A percentile compares a stretch with the other conserved stretches of the same genome.
Conservation (phyloP, 1,140 invertebrate species). For the Brachionus calyciflorus region DNA sequence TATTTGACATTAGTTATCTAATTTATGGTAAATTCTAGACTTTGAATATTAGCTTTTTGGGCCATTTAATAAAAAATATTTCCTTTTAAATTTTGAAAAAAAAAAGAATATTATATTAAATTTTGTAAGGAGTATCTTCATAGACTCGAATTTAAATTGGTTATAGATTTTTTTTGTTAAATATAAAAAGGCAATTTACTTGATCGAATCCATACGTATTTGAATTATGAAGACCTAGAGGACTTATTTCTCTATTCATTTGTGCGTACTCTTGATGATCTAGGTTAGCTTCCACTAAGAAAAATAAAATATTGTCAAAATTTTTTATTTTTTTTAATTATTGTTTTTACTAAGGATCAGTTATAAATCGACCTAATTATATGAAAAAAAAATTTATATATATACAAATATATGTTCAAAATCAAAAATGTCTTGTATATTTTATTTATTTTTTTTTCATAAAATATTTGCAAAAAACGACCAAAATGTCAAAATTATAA, state of each 20-base stretch:
- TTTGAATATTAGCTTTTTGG: no score
- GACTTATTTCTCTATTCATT: neutral
- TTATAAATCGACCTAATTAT: constrained; percentile 26
- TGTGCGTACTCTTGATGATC: constrained; percentile 8
- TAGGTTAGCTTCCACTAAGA: constrained; percentile 16
- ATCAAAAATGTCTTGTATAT: constrained; percentile 3
- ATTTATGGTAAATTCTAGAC: no score
- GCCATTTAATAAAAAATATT: no score
- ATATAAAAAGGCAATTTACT: neutral
- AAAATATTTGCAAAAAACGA: neutral
- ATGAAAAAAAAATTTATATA: no score
- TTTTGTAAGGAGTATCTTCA: no score
- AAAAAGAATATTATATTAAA: no score
- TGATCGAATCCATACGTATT: constrained; percentile 20
- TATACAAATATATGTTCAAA: constrained; percentile 2
- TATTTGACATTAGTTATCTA: no score
- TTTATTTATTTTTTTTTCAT: neutral
- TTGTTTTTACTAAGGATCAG: constrained; percentile 26
- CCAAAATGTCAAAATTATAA: constrained; percentile 42
- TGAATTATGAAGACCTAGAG: neutral
- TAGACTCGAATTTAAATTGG: no score
- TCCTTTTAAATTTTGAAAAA: no score
- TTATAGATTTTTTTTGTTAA: neutral
- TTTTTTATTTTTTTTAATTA: no score
- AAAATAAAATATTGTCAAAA: constrained; percentile 32